Percentiles rank a stretch among this genome's conserved stretches.
Evolutionary conservation across 1,140 invertebrate species (phyloP).

Genomic region (Polypedilum pembai): DNA sequence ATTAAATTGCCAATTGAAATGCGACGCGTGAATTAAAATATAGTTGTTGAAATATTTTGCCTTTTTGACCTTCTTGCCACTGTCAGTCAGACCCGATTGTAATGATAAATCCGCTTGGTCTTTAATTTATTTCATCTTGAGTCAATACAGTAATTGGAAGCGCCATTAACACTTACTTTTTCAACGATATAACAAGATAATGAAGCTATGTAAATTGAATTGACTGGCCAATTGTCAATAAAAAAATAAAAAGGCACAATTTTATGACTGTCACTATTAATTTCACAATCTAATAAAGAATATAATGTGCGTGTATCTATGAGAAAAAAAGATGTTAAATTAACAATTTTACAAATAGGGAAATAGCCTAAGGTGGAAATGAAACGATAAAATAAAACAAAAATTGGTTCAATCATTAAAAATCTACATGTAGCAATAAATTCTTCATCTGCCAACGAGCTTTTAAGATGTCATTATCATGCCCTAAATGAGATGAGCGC

Average conservation of each 20-base stretch:
- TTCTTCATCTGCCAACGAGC: not conserved
- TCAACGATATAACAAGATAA: not conserved
- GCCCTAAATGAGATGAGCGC: not conserved
- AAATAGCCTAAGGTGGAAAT: too few species aligned
- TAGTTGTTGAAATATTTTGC: not conserved
- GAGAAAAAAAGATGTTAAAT: too few species aligned
- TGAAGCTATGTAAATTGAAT: not conserved
- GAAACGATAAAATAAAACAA: too few species aligned
- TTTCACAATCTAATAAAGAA: too few species aligned
- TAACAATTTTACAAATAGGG: too few species aligned
- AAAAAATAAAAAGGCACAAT: not conserved
- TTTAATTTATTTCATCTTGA: constrained; percentile 1
- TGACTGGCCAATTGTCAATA: constrained; percentile 6
- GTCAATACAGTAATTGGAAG: not conserved
- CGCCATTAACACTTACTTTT: not conserved
- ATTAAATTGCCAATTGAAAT: not conserved
- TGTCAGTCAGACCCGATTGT: too few species aligned
- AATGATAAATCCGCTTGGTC: constrained; percentile 1
- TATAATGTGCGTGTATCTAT: too few species aligned
- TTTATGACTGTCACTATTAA: not conserved
- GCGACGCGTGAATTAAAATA: not conserved
- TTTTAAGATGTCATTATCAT: not conserved
- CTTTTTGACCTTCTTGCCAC: not conserved
- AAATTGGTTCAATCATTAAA: too few species aligned
- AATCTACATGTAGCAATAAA: too few species aligned